Evolutionary conservation across 2,888 invertebrate genomes (phyloP).

Genomic region (Meganola albula): DNA sequence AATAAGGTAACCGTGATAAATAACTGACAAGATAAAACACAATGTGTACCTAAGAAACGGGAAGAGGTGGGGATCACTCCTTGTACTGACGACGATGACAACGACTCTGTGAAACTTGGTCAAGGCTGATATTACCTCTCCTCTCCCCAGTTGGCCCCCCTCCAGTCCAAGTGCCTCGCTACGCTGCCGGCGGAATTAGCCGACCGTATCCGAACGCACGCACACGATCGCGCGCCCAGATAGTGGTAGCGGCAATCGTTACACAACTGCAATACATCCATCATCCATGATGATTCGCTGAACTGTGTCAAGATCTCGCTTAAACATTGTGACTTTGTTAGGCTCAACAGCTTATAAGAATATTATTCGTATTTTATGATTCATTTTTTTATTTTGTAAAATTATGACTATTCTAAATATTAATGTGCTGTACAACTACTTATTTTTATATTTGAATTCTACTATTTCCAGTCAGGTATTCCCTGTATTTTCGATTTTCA

Average conservation of each 20-base stretch:
- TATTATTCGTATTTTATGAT: slow-evolving; percentile 20
- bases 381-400: too few species aligned
- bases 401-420: too few species aligned
- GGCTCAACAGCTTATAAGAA: slow-evolving; percentile 22
- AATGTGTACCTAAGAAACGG: slow-evolving; percentile 63
- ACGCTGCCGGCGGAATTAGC: slow-evolving; percentile 45
- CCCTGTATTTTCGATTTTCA: too few species aligned
- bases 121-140: slow-evolving; percentile 64
- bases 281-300: slow-evolving; percentile 56
- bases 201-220: slow-evolving; percentile 59
- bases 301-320: slow-evolving; percentile 75
- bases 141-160: slow-evolving; percentile 37
- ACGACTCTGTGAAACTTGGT: slow-evolving; percentile 76
- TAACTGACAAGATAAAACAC: slow-evolving; percentile 56
- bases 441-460: too few species aligned
- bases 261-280: slow-evolving; percentile 72
- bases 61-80: slow-evolving; percentile 75
- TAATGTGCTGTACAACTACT: too few species aligned
- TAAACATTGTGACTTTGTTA: slow-evolving; percentile 24
- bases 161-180: slow-evolving; percentile 43
- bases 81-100: slow-evolving; percentile 73
- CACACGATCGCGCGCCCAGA: slow-evolving; percentile 59
- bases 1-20: slow-evolving; percentile 69
- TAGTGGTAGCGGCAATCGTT: slow-evolving; percentile 56
- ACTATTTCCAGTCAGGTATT: too few species aligned